Percentiles rank a stretch among this genome's conserved stretches.
These are phyloP conservation scores for Meteorus colon DNA, from an alignment of 2,888 invertebrate species.

Conservation along the genomic window DNA sequence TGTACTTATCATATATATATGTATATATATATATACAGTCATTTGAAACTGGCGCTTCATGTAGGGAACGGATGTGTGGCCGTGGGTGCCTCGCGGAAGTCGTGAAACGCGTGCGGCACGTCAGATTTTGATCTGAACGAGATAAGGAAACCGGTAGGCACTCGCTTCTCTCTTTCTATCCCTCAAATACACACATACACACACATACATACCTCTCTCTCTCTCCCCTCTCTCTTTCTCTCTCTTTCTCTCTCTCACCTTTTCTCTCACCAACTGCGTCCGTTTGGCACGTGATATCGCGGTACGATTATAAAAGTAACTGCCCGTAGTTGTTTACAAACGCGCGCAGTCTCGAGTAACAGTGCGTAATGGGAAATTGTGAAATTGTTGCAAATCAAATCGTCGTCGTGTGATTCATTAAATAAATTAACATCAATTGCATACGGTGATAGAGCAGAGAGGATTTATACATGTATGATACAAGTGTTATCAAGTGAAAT, in stretches of 20 bases:
- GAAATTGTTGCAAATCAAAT: slow-evolving; percentile 24
- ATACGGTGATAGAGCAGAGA: neutral
- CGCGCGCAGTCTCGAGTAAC: slow-evolving; percentile 38
- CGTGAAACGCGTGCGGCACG: slow-evolving; percentile 67
- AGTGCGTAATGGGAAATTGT: slow-evolving; percentile 21
- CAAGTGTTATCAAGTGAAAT: slow-evolving; percentile 16
- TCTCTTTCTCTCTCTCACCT: slow-evolving; percentile 30
- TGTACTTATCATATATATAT: neutral
- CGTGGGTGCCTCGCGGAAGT: slow-evolving; percentile 52
- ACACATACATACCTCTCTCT: neutral
- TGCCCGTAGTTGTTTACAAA: slow-evolving; percentile 57
- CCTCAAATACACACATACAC: slow-evolving; percentile 24
- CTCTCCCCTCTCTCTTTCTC: slow-evolving; percentile 37
- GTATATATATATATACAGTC: neutral
- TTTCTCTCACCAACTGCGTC: slow-evolving; percentile 34
- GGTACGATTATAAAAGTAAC: slow-evolving; percentile 58
- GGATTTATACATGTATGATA: slow-evolving; percentile 22
- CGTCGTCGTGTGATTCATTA: slow-evolving; percentile 16
- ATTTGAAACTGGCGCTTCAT: slow-evolving; percentile 13
- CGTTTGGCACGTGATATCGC: slow-evolving; percentile 50
- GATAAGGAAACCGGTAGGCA: slow-evolving; percentile 67
- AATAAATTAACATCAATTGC: neutral
- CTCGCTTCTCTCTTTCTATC: slow-evolving; percentile 32
- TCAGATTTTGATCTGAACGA: slow-evolving; percentile 64
- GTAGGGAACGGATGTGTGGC: slow-evolving; percentile 41